Evolutionary conservation across 2,888 invertebrate species (phyloP).

Genomic region (Autographa pulchrina): DNA sequence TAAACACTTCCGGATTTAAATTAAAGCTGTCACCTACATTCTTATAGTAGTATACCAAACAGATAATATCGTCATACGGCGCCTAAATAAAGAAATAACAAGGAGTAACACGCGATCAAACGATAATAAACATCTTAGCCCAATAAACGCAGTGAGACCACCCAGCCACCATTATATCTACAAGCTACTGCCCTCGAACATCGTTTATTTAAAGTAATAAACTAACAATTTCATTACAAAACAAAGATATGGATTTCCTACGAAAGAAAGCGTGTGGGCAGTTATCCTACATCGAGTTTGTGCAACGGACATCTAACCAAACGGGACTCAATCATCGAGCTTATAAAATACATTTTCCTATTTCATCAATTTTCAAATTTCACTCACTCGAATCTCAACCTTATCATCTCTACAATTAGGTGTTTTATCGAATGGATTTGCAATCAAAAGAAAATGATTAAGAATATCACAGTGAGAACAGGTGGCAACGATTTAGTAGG

Average conservation of each 20-base stretch:
- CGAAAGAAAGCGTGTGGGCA: conserved; percentile 86
- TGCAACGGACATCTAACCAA: conserved; percentile 51
- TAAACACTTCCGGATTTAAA: conserved; percentile 39
- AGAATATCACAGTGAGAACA: conserved; percentile 81
- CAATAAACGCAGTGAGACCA: conserved; percentile 74
- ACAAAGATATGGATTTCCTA: conserved; percentile 83
- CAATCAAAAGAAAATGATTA: conserved; percentile 73
- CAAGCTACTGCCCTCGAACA: conserved; percentile 67
- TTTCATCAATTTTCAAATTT: conserved; percentile 26
- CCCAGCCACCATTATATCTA: conserved; percentile 72
- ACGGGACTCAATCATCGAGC: conserved; percentile 51
- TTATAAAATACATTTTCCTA: conserved; percentile 61
- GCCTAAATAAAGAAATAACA: conserved; percentile 64
- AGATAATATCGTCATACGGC: conserved; percentile 52
- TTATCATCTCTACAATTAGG: conserved; percentile 41
- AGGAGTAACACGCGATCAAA: conserved; percentile 57
- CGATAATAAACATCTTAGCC: conserved; percentile 58
- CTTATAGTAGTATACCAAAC: conserved; percentile 49
- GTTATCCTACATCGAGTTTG: conserved; percentile 77
- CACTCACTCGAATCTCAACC: conserved; percentile 56
- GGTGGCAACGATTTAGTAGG: conserved; percentile 81
- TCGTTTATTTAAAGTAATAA: conserved; percentile 84
- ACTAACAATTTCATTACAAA: conserved; percentile 86
- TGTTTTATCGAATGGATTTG: conserved; percentile 51
- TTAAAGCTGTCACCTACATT: conserved; percentile 38